Evolutionary conservation across 2,797 vertebrate species (phyloP), one percentile per base, ranked within the genome.

Genomic region (Sciaenops ocellatus): DNA sequence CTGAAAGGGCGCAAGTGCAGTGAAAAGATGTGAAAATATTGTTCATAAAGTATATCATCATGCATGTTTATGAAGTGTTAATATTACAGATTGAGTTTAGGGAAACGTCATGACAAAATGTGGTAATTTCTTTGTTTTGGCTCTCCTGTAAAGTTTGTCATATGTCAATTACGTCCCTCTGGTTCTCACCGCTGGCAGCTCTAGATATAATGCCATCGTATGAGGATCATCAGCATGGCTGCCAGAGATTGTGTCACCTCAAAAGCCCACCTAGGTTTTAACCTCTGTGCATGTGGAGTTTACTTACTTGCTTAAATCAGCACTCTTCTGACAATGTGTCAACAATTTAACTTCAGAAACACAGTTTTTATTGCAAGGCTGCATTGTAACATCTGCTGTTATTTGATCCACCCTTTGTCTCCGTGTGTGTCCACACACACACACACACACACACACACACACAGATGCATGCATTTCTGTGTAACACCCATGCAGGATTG

Each of bases 401-500:
- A 42, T 62, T 61, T 22, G 17, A 26, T 55, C 51, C 13, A 22
- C 26, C 18, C 22, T 20, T 16, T 15, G 56, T 71, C 50, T 66
- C 0, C 55, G 26, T 64, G 63, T 73, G 77, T 63, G 75, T 76
- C 64, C 57, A 30, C 41, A 2, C 71, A 34, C 47, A 6, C 22
- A n/a, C n/a, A n/a, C n/a, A n/a, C 57, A 28, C 41, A 2, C 71
- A 34, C 44, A 7, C 22, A 34, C 57, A 38, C 41, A 2, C 76
- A 34, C 44, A n/a, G n/a, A n/a, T n/a, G 4, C 22, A 16, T 60
- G 59, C 17, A 22, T 57, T 17, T 42, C 13, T 75, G 51, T 44
- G 41, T 59, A 57, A 87, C 80, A 77, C 91, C 87, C 90, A 84
- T 91, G 90, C 81, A 86, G 92, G 89, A 87, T 80, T 94, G 94